Evolutionary conservation across 92 coral and sea anemone genomes (phyloP).

Genomic region (Blastomussa wellsi): DNA sequence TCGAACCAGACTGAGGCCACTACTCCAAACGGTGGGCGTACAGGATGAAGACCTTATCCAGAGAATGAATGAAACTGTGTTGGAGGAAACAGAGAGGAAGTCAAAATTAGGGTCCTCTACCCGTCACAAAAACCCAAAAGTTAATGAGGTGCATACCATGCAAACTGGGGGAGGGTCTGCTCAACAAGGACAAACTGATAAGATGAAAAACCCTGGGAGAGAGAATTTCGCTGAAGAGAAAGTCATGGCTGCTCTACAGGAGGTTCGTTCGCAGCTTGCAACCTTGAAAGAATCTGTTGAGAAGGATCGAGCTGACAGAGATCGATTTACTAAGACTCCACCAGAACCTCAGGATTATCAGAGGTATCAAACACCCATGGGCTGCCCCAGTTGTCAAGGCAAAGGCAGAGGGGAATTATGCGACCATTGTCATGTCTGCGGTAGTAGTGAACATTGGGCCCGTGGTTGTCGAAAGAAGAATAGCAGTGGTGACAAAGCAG

Average conservation of each 20-base stretch:
- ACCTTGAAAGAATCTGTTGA: constrained; percentile 41
- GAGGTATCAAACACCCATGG: neutral
- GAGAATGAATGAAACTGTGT: constrained; percentile 45
- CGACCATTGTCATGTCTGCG: constrained; percentile 48
- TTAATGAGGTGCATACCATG: constrained; percentile 34
- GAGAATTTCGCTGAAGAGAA: constrained; percentile 37
- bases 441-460: constrained; percentile 46
- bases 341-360: neutral
- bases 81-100: constrained; percentile 60
- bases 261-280: constrained; percentile 31
- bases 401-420: neutral
- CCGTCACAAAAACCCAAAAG: constrained; percentile 33
- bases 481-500: neutral
- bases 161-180: constrained; percentile 37
- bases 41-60: constrained; percentile 37
- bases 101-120: neutral
- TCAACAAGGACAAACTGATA: neutral
- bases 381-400: neutral
- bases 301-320: neutral
- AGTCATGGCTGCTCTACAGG: constrained; percentile 51
- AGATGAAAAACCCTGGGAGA: neutral
- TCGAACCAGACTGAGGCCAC: constrained; percentile 43
- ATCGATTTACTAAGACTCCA: neutral
- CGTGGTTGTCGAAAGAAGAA: constrained; percentile 19
- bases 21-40: constrained; percentile 39